phyloP scores from a whole-genome alignment of 2,888 invertebrate species.

The Hydroisotoma schaefferi region DNA sequence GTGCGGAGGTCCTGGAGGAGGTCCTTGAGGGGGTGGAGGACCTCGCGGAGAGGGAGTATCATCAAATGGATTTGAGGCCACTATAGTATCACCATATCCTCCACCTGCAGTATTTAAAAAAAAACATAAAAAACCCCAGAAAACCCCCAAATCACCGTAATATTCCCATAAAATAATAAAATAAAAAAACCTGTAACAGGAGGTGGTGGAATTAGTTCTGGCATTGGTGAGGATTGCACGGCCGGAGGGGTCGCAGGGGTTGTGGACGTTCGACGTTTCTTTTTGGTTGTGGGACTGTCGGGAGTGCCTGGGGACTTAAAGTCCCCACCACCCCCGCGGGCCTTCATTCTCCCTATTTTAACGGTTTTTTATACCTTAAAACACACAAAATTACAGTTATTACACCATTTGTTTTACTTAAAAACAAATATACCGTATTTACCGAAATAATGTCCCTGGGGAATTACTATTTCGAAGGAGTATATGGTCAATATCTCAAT shows the following conservation, averaged over 20 bases:
- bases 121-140: too few relatives aligned
- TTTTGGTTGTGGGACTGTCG: conserved; percentile 72
- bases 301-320: conserved; percentile 62
- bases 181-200: conserved; percentile 64
- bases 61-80: conserved; percentile 92
- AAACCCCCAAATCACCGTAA: not conserved
- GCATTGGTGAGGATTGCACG: conserved; percentile 55
- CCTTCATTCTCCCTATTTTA: conserved; percentile 56
- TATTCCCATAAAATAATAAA: too few relatives aligned
- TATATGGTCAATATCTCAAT: too few relatives aligned
- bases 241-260: conserved; percentile 67
- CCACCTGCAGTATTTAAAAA: conserved; percentile 14
- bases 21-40: conserved; percentile 52
- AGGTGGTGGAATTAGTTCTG: conserved; percentile 77
- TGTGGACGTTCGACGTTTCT: conserved; percentile 72
- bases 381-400: too few relatives aligned
- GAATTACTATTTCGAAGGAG: too few relatives aligned
- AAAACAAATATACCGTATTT: too few relatives aligned
- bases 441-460: too few relatives aligned
- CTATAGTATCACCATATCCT: conserved; percentile 83
- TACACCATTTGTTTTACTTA: too few relatives aligned
- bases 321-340: conserved; percentile 65
- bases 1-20: conserved; percentile 52
- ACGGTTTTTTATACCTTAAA: not conserved
- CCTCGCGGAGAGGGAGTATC: conserved; percentile 64